phyloP scores from a whole-genome alignment of 2,113 vertebrate genomes.

The Platysternon megacephalum region DNA sequence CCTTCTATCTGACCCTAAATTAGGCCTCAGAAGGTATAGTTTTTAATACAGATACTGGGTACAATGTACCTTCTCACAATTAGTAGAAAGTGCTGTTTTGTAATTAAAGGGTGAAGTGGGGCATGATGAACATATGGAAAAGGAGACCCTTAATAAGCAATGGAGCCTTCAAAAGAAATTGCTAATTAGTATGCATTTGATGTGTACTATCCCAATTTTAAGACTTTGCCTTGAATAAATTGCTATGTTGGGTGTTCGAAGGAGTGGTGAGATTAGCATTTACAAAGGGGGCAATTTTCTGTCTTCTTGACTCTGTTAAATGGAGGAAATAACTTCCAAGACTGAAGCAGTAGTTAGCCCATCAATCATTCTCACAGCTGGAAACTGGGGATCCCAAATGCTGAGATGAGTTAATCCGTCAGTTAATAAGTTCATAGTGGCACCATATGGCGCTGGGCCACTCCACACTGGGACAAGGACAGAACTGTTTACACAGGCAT shows the following conservation, averaged over 20 bases:
- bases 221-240: constrained; percentile 83
- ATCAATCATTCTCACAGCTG: constrained; percentile 93
- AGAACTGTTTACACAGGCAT: constrained; percentile 93
- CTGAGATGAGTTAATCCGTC: constrained; percentile 92
- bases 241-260: constrained; percentile 78
- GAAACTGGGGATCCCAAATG: constrained; percentile 84
- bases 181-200: constrained; percentile 84
- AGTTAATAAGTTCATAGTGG: constrained; percentile 97
- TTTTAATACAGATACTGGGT: constrained; percentile 67
- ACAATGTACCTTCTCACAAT: constrained; percentile 76
- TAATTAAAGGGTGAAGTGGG: constrained; percentile 82
- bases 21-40: constrained; percentile 71
- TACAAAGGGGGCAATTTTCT: constrained; percentile 85
- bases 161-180: constrained; percentile 81
- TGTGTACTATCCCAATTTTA: constrained; percentile 82
- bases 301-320: constrained; percentile 86
- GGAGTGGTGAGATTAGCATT: constrained; percentile 83
- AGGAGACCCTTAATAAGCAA: constrained; percentile 78
- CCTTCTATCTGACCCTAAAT: constrained; percentile 68
- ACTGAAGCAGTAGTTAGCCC: constrained; percentile 88
- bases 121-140: constrained; percentile 83
- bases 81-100: constrained; percentile 77
- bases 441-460: constrained; percentile 92
- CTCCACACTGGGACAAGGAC: constrained; percentile 85
- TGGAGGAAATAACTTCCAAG: constrained; percentile 91